Evolutionary conservation across 1,140 invertebrate species (phyloP).

Genomic region (Condylostylus longicornis): DNA sequence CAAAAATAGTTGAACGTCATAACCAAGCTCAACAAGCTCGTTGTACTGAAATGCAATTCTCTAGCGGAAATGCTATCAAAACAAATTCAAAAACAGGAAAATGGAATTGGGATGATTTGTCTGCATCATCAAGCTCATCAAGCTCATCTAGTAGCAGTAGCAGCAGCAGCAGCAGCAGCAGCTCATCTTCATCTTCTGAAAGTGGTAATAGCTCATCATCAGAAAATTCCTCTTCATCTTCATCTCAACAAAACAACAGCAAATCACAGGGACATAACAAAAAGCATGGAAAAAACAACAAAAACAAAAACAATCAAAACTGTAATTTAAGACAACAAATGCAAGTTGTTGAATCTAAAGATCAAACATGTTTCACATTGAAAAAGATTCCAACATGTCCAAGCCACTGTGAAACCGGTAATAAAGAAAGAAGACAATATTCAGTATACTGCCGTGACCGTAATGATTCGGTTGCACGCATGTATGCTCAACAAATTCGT

Average conservation of each 20-base stretch:
- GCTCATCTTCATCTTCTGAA: slow-evolving; percentile 13
- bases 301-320: neutral
- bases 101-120: neutral
- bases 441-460: slow-evolving; percentile 38
- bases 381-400: slow-evolving; percentile 36
- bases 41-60: slow-evolving; percentile 26
- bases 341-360: slow-evolving; percentile 34
- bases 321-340: slow-evolving; percentile 31
- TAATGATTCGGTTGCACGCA: slow-evolving; percentile 26
- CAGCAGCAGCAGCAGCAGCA: slow-evolving; percentile 14
- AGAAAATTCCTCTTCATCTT: slow-evolving; percentile 5
- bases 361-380: slow-evolving; percentile 40
- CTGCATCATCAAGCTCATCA: too few relatives aligned
- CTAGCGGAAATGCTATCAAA: slow-evolving; percentile 35
- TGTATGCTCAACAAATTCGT: slow-evolving; percentile 36
- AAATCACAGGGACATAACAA: neutral
- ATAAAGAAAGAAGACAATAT: slow-evolving; percentile 26
- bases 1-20: slow-evolving; percentile 25
- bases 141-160: slow-evolving; percentile 17
- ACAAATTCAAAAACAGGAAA: slow-evolving; percentile 23
- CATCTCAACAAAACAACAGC: neutral
- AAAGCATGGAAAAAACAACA: neutral
- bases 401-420: slow-evolving; percentile 23
- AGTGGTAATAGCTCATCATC: slow-evolving; percentile 3
- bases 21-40: slow-evolving; percentile 25